phyloP scores from a whole-genome alignment of 2,113 vertebrate genomes.

The Pluvialis apricaria region DNA sequence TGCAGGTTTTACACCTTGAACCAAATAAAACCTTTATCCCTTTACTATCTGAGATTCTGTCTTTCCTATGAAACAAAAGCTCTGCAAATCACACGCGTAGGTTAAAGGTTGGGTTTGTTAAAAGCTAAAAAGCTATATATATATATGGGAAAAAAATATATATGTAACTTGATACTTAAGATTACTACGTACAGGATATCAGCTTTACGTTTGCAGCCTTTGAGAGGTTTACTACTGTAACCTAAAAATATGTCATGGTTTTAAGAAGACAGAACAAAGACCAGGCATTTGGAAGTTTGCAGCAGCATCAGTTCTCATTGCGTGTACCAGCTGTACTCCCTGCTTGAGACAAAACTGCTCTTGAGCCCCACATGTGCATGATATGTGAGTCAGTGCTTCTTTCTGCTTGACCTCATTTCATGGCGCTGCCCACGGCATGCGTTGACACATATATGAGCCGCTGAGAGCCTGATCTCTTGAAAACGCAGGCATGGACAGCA shows the following conservation, averaged over 20 bases:
- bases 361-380: neutral
- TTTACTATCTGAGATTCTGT: neutral
- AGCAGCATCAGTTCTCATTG: neutral
- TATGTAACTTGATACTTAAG: neutral
- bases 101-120: neutral
- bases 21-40: neutral
- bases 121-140: neutral
- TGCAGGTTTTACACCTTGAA: neutral
- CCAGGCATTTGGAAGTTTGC: neutral
- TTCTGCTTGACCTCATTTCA: neutral
- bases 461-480: neutral
- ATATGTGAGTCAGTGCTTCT: neutral
- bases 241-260: neutral
- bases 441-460: neutral
- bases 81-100: neutral
- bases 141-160: neutral
- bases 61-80: neutral
- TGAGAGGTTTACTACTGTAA: neutral
- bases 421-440: neutral
- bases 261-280: neutral
- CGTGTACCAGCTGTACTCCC: neutral
- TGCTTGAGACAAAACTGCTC: neutral
- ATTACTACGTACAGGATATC: neutral
- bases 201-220: neutral
- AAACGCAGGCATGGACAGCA: neutral